These are phyloP conservation scores for Eciton burchellii DNA, from an alignment of 1,140 invertebrate genomes.

Conservation along the genomic window DNA sequence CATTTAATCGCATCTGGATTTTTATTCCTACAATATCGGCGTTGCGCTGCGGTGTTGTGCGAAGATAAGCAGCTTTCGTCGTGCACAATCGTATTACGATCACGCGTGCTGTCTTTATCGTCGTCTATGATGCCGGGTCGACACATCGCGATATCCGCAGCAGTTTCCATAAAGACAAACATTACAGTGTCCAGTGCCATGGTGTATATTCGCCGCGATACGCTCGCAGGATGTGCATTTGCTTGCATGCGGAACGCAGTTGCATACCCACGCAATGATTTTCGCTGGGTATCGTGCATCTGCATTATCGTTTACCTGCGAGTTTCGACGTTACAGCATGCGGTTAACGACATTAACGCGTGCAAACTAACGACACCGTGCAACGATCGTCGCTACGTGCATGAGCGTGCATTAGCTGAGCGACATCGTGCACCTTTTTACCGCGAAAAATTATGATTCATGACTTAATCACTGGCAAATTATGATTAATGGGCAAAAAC, in stretches of 20 bases:
- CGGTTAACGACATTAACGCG: conserved; percentile 12
- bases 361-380: neutral
- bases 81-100: conserved; percentile 2
- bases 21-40: too few relatives aligned
- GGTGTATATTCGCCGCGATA: neutral
- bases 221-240: conserved; percentile 36
- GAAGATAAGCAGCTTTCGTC: neutral
- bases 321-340: neutral
- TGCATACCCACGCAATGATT: conserved; percentile 30
- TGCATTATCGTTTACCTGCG: conserved; percentile 31
- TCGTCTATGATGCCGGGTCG: conserved; percentile 1
- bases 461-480: too few relatives aligned
- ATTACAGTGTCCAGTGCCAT: conserved; percentile 32
- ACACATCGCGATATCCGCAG: conserved; percentile 11
- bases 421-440: neutral
- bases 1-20: too few relatives aligned
- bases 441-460: neutral
- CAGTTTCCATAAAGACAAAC: conserved; percentile 46
- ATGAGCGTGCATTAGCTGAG: neutral
- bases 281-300: neutral
- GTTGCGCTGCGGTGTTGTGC: too few relatives aligned
- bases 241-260: conserved; percentile 9
- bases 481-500: too few relatives aligned
- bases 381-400: conserved; percentile 2
- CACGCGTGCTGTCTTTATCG: conserved; percentile 8